Conservation (phyloP, 1,140 invertebrate genomes). For the Lepidostoma basale region DNA sequence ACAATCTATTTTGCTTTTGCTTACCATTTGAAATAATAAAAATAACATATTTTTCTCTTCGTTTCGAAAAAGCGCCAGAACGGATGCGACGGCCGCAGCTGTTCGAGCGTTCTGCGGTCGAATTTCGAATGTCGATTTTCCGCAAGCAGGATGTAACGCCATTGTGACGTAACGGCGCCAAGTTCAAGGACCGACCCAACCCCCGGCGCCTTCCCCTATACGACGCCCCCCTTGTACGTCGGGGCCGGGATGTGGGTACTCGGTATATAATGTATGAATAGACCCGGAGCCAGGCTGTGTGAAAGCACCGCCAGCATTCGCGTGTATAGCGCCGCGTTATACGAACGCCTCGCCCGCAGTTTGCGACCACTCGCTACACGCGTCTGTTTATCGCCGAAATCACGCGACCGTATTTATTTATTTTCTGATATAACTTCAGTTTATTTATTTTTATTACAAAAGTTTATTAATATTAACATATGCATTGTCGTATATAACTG, state of each 20-base stretch:
- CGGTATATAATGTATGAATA: neutral
- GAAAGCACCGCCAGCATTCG: neutral
- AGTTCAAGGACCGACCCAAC: slow-evolving; percentile 25
- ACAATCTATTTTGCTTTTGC: too few relatives aligned
- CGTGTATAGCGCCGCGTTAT: neutral
- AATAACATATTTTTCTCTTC: too few relatives aligned
- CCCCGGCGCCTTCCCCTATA: neutral
- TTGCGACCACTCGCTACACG: too few relatives aligned
- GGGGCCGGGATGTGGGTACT: neutral
- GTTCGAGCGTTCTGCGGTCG: neutral
- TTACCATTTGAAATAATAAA: too few relatives aligned
- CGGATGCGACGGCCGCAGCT: too few relatives aligned
- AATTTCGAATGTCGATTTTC: slow-evolving; percentile 18
- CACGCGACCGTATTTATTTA: too few relatives aligned
- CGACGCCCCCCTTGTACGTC: neutral
- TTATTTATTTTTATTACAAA: too few relatives aligned
- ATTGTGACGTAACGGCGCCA: slow-evolving; percentile 24
- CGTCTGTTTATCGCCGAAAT: too few relatives aligned
- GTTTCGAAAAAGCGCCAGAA: too few relatives aligned
- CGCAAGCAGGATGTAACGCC: slow-evolving; percentile 18
- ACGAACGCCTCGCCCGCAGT: neutral
- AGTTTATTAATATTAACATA: too few relatives aligned
- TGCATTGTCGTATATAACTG: too few relatives aligned
- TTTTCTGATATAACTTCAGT: too few relatives aligned
- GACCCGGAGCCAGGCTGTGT: neutral